Evolutionary conservation across 2,888 invertebrate species (phyloP), one percentile per base, ranked within the genome.

Genomic region (Drosophila mimetica): DNA sequence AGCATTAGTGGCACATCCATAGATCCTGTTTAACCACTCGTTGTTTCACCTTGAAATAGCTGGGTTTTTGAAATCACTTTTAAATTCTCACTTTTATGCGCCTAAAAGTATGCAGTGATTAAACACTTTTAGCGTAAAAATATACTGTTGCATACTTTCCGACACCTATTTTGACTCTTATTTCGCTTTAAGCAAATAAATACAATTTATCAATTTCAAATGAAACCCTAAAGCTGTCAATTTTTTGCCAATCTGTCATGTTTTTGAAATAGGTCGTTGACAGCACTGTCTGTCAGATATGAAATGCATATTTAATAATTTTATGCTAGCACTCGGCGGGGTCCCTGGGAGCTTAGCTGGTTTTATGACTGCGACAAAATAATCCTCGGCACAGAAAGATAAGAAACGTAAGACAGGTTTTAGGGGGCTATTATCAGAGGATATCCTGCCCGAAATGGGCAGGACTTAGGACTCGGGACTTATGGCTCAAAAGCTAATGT

Each of bases 221-320:
- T 7, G 2, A n/a, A 34, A 11, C 6, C 34, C 4, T 6, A 34
- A 34, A 7, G 6, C 6, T n/a, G 6, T 11, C 18, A 41, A 1
- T 9, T 39, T 18, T 18, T 16, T 37, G 16, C 16, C 14, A n/a
- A 46, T 30, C n/a, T 46, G 28, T 30, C 28, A 46, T 28, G 28
- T 13, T 46, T 46, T 46, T 30, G 28, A 16, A 46, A 7, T 4
- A 46, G 46, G 46, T 30, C 46, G 28, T 16, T 3, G 28, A 46
- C 46, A 46, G 46, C 28, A 0, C 2, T 13, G 46, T 28, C 28
- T 16, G 30, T 3, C 46, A 16, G 30, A 30, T 18, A 30, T 1
- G 16, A 46, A 16, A 46, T 46, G 28, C 46, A 46, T 46, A 46
- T 46, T 46, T 30, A 44, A 44, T 44, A 28, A 28, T 44, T 16